These are phyloP conservation scores for Oxyura jamaicensis DNA, from an alignment of 2,113 vertebrate genomes.

Conservation along the genomic window DNA sequence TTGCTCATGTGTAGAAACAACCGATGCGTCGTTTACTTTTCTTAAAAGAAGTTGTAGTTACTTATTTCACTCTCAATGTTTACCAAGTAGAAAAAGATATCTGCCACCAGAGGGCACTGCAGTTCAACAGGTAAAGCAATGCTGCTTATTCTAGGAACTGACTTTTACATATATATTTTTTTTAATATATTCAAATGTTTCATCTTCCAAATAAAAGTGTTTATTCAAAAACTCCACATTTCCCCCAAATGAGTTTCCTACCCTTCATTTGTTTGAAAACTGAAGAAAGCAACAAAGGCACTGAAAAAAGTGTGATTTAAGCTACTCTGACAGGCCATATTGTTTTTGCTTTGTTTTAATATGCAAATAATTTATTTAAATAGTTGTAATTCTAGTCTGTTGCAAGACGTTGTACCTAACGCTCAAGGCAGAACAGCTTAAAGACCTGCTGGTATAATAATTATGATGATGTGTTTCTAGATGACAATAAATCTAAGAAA, in stretches of 20 bases:
- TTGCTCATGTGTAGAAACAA: neutral
- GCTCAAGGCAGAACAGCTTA: neutral
- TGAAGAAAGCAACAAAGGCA: neutral
- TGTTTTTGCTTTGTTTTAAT: neutral
- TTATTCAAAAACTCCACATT: neutral
- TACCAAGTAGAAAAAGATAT: fast-evolving
- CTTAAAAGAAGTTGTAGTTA: neutral
- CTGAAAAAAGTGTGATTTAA: neutral
- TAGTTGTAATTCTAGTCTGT: neutral
- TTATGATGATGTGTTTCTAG: neutral
- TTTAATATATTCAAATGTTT: neutral
- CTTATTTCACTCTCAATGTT: neutral
- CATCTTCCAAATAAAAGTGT: neutral
- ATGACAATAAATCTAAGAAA: neutral
- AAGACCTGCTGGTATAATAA: neutral
- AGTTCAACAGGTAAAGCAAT: neutral
- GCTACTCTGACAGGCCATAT: neutral
- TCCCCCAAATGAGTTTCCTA: neutral
- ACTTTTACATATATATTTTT: neutral
- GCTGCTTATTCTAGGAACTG: neutral
- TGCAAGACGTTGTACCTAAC: neutral
- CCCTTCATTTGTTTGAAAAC: neutral
- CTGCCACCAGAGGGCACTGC: constrained; percentile 71
- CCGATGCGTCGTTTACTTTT: neutral
- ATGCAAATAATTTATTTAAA: neutral